Conservation (phyloP, 2,888 invertebrate species). For the Quadroppia sp. region DNA sequence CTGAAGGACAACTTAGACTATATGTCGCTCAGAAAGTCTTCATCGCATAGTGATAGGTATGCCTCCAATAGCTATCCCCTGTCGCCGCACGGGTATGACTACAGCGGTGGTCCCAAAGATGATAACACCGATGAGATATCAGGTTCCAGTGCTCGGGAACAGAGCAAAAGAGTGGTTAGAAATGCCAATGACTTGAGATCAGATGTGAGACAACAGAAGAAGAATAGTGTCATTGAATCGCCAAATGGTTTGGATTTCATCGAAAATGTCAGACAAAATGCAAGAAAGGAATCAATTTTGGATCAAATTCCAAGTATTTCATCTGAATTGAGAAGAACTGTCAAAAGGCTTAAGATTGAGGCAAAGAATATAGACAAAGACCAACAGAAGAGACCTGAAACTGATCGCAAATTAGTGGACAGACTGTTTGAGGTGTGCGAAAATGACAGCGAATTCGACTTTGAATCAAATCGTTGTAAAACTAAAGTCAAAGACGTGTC, state of each 20-base stretch:
- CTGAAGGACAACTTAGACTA: background rate
- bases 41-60: background rate
- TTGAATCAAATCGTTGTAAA: background rate
- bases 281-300: background rate
- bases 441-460: background rate
- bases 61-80: background rate
- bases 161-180: background rate
- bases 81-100: constrained; percentile 4
- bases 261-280: background rate
- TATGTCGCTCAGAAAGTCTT: background rate
- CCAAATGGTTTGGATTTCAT: background rate
- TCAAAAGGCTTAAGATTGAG: background rate
- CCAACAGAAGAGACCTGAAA: background rate
- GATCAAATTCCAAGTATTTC: background rate
- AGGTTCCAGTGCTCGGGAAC: background rate
- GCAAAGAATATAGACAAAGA: background rate
- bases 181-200: background rate
- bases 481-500: background rate
- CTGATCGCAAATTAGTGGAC: background rate
- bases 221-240: background rate
- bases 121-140: background rate
- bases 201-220: background rate
- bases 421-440: background rate
- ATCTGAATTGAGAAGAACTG: background rate
- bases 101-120: background rate